phyloP scores from a whole-genome alignment of 2,797 vertebrate genomes.

The Gila robusta region DNA sequence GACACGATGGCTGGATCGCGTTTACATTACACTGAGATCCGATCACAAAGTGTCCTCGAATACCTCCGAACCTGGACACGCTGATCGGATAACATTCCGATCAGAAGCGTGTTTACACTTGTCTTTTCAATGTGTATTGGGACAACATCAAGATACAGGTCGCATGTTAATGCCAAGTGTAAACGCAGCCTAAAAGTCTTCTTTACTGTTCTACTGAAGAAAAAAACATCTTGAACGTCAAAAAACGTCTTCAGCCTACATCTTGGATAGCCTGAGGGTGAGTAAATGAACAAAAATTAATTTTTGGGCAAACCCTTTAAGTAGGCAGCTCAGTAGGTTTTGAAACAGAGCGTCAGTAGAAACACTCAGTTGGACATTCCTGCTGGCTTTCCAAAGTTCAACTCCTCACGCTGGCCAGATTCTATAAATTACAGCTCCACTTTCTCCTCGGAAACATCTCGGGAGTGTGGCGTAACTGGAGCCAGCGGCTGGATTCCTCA shows the following conservation, averaged over 20 bases:
- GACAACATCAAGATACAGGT: too few relatives aligned
- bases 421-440: slow-evolving; percentile 52
- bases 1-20: too few relatives aligned
- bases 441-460: slow-evolving; percentile 56
- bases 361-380: slow-evolving; percentile 6
- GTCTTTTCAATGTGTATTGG: too few relatives aligned
- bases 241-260: not conserved
- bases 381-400: slow-evolving; percentile 37
- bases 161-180: too few relatives aligned
- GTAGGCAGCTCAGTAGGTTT: not conserved
- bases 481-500: slow-evolving; percentile 57
- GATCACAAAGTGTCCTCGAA: too few relatives aligned
- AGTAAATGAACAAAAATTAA: not conserved
- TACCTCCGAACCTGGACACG: too few relatives aligned
- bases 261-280: not conserved
- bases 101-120: too few relatives aligned
- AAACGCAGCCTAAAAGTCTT: not conserved
- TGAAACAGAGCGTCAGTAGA: not conserved
- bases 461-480: slow-evolving; percentile 36
- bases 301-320: not conserved
- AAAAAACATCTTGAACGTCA: not conserved
- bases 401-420: not conserved
- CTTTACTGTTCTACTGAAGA: not conserved
- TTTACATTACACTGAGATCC: too few relatives aligned
- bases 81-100: too few relatives aligned